These are phyloP conservation scores for Macroglossus sobrinus DNA, from an alignment of 2,113 vertebrate genomes.

Conservation along the genomic window DNA sequence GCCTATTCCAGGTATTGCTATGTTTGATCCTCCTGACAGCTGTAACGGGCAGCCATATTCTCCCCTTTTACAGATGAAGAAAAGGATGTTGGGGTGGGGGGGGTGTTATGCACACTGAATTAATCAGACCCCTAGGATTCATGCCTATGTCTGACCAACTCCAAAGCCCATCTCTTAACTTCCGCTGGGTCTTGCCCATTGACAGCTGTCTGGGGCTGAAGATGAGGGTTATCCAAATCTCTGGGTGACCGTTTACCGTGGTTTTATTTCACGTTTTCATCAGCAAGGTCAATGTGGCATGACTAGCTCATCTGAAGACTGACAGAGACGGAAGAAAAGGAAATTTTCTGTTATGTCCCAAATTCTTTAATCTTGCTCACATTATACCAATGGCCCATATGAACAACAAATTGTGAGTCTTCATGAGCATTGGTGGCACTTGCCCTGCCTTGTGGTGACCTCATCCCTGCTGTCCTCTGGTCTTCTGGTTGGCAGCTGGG, in stretches of 20 bases:
- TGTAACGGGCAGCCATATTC: not conserved
- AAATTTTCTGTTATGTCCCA: not conserved
- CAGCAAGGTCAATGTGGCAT: not conserved
- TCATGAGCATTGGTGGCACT: too few species aligned
- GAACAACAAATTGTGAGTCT: not conserved
- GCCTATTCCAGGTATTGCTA: not conserved
- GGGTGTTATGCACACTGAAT: not conserved
- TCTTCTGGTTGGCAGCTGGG: too few species aligned
- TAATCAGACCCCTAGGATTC: not conserved
- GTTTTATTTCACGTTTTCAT: not conserved
- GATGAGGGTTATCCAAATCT: not conserved
- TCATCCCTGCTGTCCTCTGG: not conserved
- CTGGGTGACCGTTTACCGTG: not conserved
- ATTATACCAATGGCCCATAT: accelerated
- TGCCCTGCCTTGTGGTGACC: not conserved
- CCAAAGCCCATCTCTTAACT: not conserved
- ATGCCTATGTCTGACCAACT: not conserved
- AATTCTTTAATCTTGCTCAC: not conserved
- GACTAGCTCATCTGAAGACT: not conserved
- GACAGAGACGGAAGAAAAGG: not conserved
- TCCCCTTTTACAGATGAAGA: not conserved
- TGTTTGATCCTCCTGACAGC: not conserved
- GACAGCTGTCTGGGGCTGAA: not conserved
- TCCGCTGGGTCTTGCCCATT: not conserved
- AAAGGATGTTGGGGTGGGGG: not conserved